These are phyloP conservation scores for Melanotaenia nigrans DNA, from an alignment of 2,797 vertebrate genomes.

Conservation along the genomic window DNA sequence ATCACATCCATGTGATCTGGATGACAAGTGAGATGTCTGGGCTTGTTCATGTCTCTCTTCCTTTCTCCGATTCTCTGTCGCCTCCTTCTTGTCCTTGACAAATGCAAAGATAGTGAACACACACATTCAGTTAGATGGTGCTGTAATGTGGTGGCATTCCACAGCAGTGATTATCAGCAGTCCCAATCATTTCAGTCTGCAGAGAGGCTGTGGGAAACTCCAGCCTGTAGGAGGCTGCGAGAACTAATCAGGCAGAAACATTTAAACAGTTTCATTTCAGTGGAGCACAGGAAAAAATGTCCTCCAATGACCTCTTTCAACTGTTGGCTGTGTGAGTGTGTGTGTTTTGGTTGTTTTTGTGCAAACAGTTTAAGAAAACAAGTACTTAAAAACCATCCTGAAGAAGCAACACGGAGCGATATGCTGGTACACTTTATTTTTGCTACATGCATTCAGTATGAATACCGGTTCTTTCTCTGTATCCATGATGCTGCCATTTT, in stretches of 20 bases:
- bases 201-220: constrained; percentile 64
- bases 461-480: background rate
- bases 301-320: background rate
- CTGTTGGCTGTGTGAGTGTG: background rate
- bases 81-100: background rate
- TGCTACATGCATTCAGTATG: background rate
- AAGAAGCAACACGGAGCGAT: background rate
- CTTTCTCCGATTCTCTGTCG: constrained; percentile 14
- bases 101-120: constrained; percentile 3
- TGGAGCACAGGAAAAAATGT: background rate
- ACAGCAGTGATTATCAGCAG: constrained; percentile 66
- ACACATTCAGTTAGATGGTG: constrained; percentile 7
- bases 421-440: background rate
- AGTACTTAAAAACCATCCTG: background rate
- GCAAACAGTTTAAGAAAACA: background rate
- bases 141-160: constrained; percentile 61
- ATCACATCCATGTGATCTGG: constrained; percentile 47
- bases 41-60: constrained; percentile 31
- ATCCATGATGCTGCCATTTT: background rate
- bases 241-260: constrained; percentile 4
- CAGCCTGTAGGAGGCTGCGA: background rate
- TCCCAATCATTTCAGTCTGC: constrained; percentile 52
- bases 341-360: background rate
- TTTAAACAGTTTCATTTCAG: background rate
- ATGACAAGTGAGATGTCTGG: constrained; percentile 47